Percentiles rank a stretch among this genome's conserved stretches.
Evolutionary conservation across 2,797 vertebrate species (phyloP).

Genomic region (Setipinna tenuifilis): DNA sequence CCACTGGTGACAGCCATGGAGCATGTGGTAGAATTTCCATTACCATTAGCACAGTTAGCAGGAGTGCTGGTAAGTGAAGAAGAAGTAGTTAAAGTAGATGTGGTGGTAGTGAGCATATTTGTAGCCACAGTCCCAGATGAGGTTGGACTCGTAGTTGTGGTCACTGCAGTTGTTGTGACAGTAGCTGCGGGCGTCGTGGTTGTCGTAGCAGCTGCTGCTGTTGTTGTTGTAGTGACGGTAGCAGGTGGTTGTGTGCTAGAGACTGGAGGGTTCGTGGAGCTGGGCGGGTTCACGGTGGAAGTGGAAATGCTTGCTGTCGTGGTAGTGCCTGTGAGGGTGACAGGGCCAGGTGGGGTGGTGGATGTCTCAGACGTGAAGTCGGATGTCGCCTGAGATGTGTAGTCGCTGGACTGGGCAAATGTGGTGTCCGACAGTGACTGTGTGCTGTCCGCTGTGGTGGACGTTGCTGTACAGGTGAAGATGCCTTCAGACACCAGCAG

Average conservation of each 20-base stretch:
- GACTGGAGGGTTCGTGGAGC: neutral
- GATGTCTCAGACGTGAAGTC: neutral
- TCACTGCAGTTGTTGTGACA: neutral
- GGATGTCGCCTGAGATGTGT: neutral
- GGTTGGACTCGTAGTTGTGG: neutral
- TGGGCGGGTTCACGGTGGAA: neutral
- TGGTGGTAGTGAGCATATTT: neutral
- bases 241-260: neutral
- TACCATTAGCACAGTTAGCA: neutral
- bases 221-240: neutral
- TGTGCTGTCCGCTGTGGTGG: neutral
- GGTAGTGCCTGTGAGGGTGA: neutral
- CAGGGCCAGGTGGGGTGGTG: neutral
- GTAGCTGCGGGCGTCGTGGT: neutral
- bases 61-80: neutral
- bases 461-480: neutral
- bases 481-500: neutral
- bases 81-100: neutral
- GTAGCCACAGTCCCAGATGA: neutral
- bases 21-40: neutral
- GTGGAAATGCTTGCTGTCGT: neutral
- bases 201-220: neutral
- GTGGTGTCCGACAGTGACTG: neutral
- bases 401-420: neutral
- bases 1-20: neutral